Evolutionary conservation across 2,113 vertebrate species (phyloP).

Genomic region (Sturnira hondurensis): DNA sequence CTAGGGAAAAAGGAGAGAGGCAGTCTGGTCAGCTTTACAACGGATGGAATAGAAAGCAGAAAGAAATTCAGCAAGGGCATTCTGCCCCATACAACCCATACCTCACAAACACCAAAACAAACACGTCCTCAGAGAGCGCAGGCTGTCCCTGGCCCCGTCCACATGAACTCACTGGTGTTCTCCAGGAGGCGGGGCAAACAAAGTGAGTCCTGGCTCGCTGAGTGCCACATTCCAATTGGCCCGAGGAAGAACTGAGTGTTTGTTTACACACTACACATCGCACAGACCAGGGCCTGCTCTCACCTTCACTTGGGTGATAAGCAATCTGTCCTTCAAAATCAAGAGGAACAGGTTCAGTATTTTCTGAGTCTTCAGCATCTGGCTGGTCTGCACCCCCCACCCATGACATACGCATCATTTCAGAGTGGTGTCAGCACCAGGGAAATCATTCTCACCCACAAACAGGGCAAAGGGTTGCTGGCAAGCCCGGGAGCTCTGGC

Average conservation of each 20-base stretch:
- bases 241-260: neutral
- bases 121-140: conserved; percentile 52
- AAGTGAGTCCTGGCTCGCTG: neutral
- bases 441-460: neutral
- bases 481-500: neutral
- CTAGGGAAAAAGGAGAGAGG: neutral
- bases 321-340: conserved; percentile 55
- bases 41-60: neutral
- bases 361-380: neutral
- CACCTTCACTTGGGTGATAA: conserved; percentile 46
- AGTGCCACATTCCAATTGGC: neutral
- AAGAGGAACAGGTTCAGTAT: neutral
- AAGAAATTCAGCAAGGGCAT: neutral
- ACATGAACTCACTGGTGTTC: neutral
- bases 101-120: conserved; percentile 66
- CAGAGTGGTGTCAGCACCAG: accelerated
- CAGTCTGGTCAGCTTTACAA: neutral
- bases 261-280: conserved; percentile 30
- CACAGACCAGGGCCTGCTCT: conserved; percentile 16
- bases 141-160: conserved; percentile 36
- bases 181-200: neutral
- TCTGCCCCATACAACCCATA: conserved; percentile 3
- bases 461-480: neutral
- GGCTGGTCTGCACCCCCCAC: neutral
- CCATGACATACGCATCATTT: accelerated